These are phyloP conservation scores for Atherix ibis DNA, from an alignment of 2,888 invertebrate species.

Conservation along the genomic window DNA sequence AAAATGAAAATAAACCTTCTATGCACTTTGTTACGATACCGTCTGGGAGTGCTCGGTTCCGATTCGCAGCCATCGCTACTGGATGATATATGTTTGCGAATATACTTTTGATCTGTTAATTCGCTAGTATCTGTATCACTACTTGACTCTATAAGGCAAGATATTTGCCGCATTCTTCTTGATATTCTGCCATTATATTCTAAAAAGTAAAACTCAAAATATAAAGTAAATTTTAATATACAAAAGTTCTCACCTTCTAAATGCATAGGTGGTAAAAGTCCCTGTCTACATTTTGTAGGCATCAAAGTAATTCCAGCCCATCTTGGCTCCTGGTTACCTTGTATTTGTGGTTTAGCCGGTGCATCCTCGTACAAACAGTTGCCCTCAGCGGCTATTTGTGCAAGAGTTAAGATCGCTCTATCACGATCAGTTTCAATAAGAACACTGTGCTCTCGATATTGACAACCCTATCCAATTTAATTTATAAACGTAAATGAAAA, in stretches of 20 bases:
- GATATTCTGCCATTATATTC: constrained; percentile 14
- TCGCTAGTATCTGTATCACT: constrained; percentile 26
- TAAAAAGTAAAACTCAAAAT: neutral
- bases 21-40: constrained; percentile 4
- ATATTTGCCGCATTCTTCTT: constrained; percentile 14
- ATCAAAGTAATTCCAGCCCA: constrained; percentile 28
- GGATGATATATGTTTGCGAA: constrained; percentile 17
- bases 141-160: constrained; percentile 21
- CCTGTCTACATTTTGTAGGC: constrained; percentile 28
- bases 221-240: too few species aligned
- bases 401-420: constrained; percentile 40
- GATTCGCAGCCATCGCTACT: constrained; percentile 33
- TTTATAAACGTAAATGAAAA: neutral
- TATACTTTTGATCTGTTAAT: constrained; percentile 11
- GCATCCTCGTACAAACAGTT: constrained; percentile 24
- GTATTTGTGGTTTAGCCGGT: constrained; percentile 17
- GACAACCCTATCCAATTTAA: constrained; percentile 43
- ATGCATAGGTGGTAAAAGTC: constrained; percentile 26
- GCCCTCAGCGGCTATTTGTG: constrained; percentile 27
- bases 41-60: constrained; percentile 20
- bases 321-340: constrained; percentile 17
- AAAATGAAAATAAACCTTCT: constrained; percentile 1
- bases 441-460: constrained; percentile 55
- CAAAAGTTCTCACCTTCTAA: constrained; percentile 15
- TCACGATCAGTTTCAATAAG: constrained; percentile 48